phyloP scores from a whole-genome alignment of 2,113 vertebrate genomes.

The Rattus norvegicus region DNA sequence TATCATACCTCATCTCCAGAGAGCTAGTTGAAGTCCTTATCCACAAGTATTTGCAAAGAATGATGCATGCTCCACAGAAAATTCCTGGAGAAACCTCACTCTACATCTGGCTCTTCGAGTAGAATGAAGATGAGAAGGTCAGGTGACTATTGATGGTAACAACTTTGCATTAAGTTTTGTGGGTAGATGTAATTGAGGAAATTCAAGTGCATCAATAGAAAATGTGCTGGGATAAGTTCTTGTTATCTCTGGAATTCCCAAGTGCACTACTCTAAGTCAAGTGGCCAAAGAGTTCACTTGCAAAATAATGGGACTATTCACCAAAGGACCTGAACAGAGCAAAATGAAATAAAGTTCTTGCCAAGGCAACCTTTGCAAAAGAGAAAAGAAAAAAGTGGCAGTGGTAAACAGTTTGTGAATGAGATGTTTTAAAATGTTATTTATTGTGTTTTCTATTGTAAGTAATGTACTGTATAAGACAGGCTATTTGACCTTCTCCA shows the following conservation, averaged over 20 bases:
- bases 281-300: slow-evolving; percentile 26
- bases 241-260: not conserved
- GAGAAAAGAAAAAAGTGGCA: slow-evolving; percentile 32
- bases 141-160: not conserved
- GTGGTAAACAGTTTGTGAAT: slow-evolving; percentile 26
- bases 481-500: slow-evolving; percentile 33
- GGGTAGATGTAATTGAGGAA: not conserved
- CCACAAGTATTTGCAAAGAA: not conserved
- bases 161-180: not conserved
- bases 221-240: not conserved
- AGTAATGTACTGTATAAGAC: slow-evolving; percentile 37
- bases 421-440: slow-evolving; percentile 31
- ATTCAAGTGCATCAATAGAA: not conserved
- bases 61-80: not conserved
- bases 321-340: not conserved
- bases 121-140: not conserved
- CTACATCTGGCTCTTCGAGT: not conserved
- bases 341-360: slow-evolving; percentile 41
- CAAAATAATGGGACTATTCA: slow-evolving; percentile 40
- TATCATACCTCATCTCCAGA: not conserved
- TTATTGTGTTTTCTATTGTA: slow-evolving; percentile 50
- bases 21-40: not conserved
- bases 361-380: slow-evolving; percentile 46
- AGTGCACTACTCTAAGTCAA: slow-evolving; percentile 30
- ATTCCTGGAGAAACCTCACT: not conserved